phyloP scores from a whole-genome alignment of 35 echinoderm and acorn worm species.

The Hemicentrotus pulcherrimus region DNA sequence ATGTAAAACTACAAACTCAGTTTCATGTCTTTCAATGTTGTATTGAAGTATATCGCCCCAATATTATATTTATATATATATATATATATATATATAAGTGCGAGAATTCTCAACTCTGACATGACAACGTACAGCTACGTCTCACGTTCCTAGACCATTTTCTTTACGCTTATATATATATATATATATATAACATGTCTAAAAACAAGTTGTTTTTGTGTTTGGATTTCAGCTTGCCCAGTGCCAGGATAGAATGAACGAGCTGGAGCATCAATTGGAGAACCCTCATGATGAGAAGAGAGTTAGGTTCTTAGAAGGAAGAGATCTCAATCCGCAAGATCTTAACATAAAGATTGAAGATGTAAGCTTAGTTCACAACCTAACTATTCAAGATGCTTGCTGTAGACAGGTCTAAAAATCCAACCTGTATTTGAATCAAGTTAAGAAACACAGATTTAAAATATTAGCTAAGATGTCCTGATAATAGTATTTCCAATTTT shows the following conservation, averaged over 20 bases:
- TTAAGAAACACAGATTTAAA: neutral
- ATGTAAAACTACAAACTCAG: neutral
- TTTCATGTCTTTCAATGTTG: neutral
- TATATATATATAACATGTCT: neutral
- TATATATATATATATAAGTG: too few species aligned
- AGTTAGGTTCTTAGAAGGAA: constrained; percentile 87
- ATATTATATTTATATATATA: neutral
- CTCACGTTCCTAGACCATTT: too few species aligned
- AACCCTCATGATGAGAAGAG: constrained; percentile 93
- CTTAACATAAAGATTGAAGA: constrained; percentile 97
- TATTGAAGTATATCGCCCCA: too few species aligned
- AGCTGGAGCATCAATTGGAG: constrained; percentile 94
- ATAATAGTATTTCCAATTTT: too few species aligned
- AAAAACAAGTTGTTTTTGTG: neutral
- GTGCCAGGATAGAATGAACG: constrained; percentile 95
- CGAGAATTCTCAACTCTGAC: too few species aligned
- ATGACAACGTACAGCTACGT: too few species aligned
- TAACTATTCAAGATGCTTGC: neutral
- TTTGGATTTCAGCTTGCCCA: constrained; percentile 68
- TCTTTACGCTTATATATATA: too few species aligned
- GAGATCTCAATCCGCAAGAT: constrained; percentile 74
- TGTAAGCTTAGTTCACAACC: constrained; percentile 47
- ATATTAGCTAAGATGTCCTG: too few species aligned
- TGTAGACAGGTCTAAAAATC: neutral
- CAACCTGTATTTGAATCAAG: too few species aligned